Percentiles rank a stretch among this genome's conserved stretches.
Conservation (phyloP, 2,797 vertebrate genomes). For the Mycteria americana region DNA sequence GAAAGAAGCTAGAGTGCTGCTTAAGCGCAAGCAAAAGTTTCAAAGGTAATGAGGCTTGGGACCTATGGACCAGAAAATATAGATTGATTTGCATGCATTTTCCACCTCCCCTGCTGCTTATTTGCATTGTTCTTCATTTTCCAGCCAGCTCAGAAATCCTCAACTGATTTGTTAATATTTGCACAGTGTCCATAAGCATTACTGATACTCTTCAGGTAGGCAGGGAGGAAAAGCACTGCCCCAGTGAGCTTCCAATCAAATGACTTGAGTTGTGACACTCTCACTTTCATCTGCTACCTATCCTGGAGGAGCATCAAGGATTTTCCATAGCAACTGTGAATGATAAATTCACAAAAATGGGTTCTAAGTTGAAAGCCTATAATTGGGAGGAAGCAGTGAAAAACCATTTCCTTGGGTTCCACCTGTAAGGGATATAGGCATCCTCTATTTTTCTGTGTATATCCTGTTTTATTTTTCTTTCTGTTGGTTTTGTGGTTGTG, state of each 20-base stretch:
- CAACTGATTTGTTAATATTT: conserved; percentile 55
- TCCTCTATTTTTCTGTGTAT: background rate
- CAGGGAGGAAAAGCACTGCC: background rate
- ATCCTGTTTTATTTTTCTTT: background rate
- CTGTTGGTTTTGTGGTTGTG: background rate
- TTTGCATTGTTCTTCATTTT: conserved; percentile 58
- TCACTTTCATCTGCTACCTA: background rate
- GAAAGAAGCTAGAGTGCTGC: background rate
- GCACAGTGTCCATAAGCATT: background rate
- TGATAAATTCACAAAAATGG: background rate
- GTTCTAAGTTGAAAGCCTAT: background rate
- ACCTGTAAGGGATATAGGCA: background rate
- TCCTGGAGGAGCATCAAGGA: background rate
- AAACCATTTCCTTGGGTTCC: background rate
- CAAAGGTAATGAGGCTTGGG: conserved; percentile 63
- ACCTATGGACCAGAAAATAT: conserved; percentile 28
- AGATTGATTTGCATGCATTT: conserved; percentile 56
- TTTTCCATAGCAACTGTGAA: conserved; percentile 8
- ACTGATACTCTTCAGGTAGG: background rate
- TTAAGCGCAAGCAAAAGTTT: conserved; percentile 36
- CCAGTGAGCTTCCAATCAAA: background rate
- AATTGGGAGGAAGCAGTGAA: background rate
- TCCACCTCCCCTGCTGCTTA: conserved; percentile 40
- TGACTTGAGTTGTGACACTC: background rate
- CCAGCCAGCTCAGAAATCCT: conserved; percentile 23